Conservation (phyloP, 2,113 vertebrate species). For the Oryzias javanicus region DNA sequence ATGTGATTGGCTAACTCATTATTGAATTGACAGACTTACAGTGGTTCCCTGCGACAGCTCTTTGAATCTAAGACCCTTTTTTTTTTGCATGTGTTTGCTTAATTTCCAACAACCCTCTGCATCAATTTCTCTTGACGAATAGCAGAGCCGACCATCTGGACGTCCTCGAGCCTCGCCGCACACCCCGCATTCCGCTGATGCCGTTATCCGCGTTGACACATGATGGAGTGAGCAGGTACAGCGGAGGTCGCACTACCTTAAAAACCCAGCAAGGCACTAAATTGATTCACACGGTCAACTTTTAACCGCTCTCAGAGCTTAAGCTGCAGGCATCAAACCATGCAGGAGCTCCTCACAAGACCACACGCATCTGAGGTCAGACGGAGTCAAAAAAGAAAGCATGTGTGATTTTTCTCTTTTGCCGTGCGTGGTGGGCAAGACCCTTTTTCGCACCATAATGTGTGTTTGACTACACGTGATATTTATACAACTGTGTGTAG, state of each 20-base stretch:
- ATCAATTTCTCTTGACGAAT: constrained; percentile 51
- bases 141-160: constrained; percentile 42
- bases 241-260: not conserved
- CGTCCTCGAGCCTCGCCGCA: constrained; percentile 31
- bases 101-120: constrained; percentile 36
- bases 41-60: not conserved
- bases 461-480: not conserved
- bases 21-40: too few species aligned
- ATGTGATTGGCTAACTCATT: too few species aligned
- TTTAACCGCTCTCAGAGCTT: not conserved
- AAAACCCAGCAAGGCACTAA: not conserved
- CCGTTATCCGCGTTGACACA: constrained; percentile 6
- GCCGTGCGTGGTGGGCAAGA: too few species aligned
- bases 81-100: constrained; percentile 29
- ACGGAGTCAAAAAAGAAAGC: not conserved
- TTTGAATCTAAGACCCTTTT: too few species aligned
- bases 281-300: not conserved
- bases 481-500: constrained; percentile 19
- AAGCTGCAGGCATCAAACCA: not conserved
- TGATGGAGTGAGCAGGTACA: constrained; percentile 33
- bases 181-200: constrained; percentile 34
- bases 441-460: not conserved
- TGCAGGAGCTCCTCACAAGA: not conserved
- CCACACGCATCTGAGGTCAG: not conserved
- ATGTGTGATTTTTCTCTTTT: not conserved